phyloP scores from a whole-genome alignment of 2,797 vertebrate genomes.

The Gymnothorax javanicus region DNA sequence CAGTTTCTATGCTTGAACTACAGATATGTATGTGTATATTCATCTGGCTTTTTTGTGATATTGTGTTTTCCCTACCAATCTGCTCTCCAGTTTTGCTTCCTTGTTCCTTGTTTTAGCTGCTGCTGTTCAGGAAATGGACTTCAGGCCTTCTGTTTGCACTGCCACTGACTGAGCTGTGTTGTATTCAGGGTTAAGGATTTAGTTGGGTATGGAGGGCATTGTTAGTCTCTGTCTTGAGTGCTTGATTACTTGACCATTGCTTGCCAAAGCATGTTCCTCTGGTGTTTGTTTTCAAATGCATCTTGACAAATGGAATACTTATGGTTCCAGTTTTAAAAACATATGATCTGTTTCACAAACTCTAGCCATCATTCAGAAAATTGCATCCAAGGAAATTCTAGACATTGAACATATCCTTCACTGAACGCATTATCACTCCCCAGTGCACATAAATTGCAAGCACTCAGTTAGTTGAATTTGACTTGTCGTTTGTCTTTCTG shows the following conservation, averaged over 20 bases:
- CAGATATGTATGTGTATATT: slow-evolving; percentile 42
- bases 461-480: not conserved
- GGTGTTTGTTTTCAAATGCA: not conserved
- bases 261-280: not conserved
- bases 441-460: not conserved
- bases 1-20: slow-evolving; percentile 69
- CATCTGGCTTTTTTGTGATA: slow-evolving; percentile 38
- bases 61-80: slow-evolving; percentile 59
- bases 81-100: slow-evolving; percentile 52
- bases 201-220: not conserved
- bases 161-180: slow-evolving; percentile 36
- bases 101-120: slow-evolving; percentile 47
- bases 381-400: not conserved
- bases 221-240: not conserved
- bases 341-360: not conserved
- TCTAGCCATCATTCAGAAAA: not conserved
- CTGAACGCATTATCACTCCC: not conserved
- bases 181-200: not conserved
- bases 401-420: not conserved
- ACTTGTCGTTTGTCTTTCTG: not conserved
- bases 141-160: slow-evolving; percentile 37
- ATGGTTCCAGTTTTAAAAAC: not conserved
- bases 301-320: not conserved
- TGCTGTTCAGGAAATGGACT: slow-evolving; percentile 36
- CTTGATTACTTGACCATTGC: not conserved